Base-by-base conservation (phyloP, 2,888 invertebrate genomes). In the Quadriops clusia region DNA sequence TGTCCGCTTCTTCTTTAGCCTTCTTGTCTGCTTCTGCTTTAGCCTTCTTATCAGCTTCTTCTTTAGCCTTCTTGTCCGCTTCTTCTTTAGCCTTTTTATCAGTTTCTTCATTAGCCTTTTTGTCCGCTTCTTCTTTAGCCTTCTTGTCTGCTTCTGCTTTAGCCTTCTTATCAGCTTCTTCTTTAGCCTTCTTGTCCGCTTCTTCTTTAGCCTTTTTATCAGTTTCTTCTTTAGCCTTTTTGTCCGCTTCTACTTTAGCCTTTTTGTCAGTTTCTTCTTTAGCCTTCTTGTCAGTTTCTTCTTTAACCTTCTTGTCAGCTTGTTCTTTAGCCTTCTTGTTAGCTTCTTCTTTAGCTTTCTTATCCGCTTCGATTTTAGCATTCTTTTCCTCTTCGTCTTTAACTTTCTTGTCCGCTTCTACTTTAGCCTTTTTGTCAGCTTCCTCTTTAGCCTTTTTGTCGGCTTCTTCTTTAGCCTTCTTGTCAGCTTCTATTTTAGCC, bases 281-380 rank as follows among this genome's bases (percentile, higher is more conserved):
- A 10, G 10, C 23, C 56, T 44, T 39, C 3, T 31, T 36, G 34
- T 46, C 38, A 18, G 39, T 39, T 35, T 46, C 40, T 20, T 44
- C 28, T 35, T 44, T 36, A 17, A 31, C 29, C 27, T 46, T 41
- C 38, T 52, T 55, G 39, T 40, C 44, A 26, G 33, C 38, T 7
- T 56, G 36, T 15, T 31, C 35, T 34, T 37, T 40, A 30, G 30
- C 30, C 29, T 36, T 36, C 23, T 29, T 39, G 34, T 44, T 44
- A 30, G 24, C 40, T 41, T 41, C 43, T 38, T 38, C 14, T 33
- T 34, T 37, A 38, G 6, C 35, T 34, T 30, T 32, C 25, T 43
- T 32, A 50, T 55, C 21, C 48, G 54, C 31, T 33, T 58, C 56
- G 14, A 56, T 44, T 6, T 56, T 47, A 1, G 53, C 51, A 33